Evolutionary conservation across 2,888 invertebrate species (phyloP).

Genomic region (Meliscaeva auricollis): DNA sequence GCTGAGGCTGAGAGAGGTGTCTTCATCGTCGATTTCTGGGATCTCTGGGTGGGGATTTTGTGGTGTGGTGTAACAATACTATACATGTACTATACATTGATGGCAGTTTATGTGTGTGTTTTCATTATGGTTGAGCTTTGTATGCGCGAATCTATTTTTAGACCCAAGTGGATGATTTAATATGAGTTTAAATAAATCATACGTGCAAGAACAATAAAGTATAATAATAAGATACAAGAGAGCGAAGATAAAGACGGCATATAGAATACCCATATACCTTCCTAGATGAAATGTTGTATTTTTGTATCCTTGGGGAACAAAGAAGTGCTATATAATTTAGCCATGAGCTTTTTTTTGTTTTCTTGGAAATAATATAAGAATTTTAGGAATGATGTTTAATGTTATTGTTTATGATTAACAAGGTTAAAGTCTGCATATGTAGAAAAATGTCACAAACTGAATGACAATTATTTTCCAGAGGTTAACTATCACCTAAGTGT

Average conservation of each 20-base stretch:
- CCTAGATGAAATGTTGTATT: not conserved
- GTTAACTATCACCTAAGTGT: too few species aligned
- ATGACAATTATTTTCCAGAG: too few species aligned
- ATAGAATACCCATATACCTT: too few species aligned
- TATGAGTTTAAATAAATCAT: constrained; percentile 69
- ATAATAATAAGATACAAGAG: constrained; percentile 49
- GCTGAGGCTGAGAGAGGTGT: constrained; percentile 4
- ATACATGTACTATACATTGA: not conserved
- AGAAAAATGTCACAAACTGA: too few species aligned
- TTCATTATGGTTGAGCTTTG: constrained; percentile 55
- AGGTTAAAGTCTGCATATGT: too few species aligned
- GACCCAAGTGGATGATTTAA: constrained; percentile 69
- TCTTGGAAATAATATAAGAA: not conserved
- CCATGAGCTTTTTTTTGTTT: not conserved
- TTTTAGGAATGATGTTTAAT: too few species aligned
- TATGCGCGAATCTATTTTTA: constrained; percentile 69
- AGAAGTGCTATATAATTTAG: constrained; percentile 7
- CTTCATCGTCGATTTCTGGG: constrained; percentile 39
- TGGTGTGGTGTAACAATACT: constrained; percentile 23
- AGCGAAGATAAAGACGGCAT: not conserved
- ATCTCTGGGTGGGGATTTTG: constrained; percentile 34
- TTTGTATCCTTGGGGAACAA: constrained; percentile 23
- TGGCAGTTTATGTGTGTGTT: constrained; percentile 46
- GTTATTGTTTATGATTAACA: too few species aligned
- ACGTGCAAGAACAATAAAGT: constrained; percentile 56